These are phyloP conservation scores for Fragum fragum DNA, from an alignment of 2,888 invertebrate genomes.

Conservation along the genomic window DNA sequence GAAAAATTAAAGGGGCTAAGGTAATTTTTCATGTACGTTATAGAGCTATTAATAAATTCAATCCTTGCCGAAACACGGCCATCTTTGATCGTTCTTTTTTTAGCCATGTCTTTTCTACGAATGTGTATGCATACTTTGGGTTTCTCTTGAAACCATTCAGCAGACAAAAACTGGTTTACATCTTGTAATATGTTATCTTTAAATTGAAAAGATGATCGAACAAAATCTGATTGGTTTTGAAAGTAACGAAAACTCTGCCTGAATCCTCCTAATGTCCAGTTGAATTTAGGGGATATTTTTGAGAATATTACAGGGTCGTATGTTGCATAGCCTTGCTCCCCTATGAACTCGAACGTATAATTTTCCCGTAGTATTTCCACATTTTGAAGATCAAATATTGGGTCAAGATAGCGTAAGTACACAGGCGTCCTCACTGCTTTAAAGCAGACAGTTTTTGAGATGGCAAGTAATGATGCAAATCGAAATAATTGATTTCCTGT, in stretches of 20 bases:
- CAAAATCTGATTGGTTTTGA: neutral
- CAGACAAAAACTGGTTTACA: neutral
- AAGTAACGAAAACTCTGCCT: slow-evolving; percentile 2
- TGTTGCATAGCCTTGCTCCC: neutral
- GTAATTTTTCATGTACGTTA: neutral
- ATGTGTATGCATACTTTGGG: slow-evolving; percentile 10
- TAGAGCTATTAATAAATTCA: neutral
- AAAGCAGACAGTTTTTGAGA: neutral
- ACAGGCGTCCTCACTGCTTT: neutral
- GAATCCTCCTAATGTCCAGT: neutral
- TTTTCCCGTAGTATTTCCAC: neutral
- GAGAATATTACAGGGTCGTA: neutral
- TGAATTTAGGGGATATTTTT: neutral
- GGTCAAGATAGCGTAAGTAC: neutral
- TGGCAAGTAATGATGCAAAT: neutral
- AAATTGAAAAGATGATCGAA: neutral
- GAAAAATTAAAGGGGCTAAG: neutral
- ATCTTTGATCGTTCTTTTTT: neutral
- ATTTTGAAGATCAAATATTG: neutral
- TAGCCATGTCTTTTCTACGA: slow-evolving; percentile 8
- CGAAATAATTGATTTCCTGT: neutral
- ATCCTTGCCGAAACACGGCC: neutral
- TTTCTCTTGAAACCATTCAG: neutral
- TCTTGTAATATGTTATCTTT: neutral
- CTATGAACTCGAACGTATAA: neutral